Evolutionary conservation across 2,888 invertebrate species (phyloP).

Genomic region (Gonocerus acuteangulatus): DNA sequence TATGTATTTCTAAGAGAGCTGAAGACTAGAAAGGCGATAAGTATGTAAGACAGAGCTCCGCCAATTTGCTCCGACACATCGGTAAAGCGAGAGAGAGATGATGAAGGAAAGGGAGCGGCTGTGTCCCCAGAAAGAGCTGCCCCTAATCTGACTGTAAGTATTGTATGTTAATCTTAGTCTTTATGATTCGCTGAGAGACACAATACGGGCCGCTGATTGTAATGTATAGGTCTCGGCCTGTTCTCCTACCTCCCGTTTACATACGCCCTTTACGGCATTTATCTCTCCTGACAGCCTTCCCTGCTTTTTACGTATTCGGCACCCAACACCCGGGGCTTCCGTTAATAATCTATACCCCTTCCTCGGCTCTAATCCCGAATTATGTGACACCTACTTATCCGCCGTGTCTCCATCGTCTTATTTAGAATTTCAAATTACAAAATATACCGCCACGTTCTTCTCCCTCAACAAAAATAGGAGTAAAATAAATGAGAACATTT

Average conservation of each 20-base stretch:
- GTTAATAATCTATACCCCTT: not conserved
- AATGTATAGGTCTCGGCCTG: not conserved
- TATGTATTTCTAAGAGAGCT: no score
- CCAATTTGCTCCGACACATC: no score
- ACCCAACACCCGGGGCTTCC: not conserved
- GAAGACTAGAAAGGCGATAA: no score
- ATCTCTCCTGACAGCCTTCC: not conserved
- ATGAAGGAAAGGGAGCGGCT: not conserved
- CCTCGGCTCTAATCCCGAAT: not conserved
- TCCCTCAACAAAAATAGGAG: no score
- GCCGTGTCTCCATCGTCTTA: not conserved
- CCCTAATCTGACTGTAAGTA: not conserved
- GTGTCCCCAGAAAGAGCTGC: not conserved
- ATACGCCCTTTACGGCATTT: not conserved
- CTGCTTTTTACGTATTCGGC: not conserved
- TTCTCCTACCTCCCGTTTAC: no score
- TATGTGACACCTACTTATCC: not conserved
- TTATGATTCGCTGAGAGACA: not conserved
- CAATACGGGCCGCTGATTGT: not conserved
- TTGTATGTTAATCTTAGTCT: not conserved
- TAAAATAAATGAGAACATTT: no score
- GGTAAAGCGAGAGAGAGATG: not conserved
- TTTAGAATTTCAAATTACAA: not conserved
- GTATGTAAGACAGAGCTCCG: no score
- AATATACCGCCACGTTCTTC: no score